Evolutionary conservation across 2,797 vertebrate genomes (phyloP), one percentile per base, ranked within the genome.

Genomic region (Chiloscyllium punctatum): DNA sequence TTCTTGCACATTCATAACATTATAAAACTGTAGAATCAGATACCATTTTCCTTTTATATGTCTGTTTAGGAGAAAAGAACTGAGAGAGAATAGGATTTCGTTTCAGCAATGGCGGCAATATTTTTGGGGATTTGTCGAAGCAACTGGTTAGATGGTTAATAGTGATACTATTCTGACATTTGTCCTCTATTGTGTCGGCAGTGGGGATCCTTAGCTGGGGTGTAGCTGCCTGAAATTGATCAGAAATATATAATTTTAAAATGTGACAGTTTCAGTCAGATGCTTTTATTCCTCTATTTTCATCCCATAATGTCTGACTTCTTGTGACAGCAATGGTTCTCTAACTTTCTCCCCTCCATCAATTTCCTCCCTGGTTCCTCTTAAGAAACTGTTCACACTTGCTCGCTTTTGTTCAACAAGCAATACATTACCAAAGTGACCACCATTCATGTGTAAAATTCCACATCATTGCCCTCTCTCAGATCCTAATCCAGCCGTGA

Each of bases 41-140:
- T 69, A 18, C 57, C n/a, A 68, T 42, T 69, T 94, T 69, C 21
- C 62, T n/a, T 23, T 69, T 69, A 69, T 21, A 57, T 94, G 66
- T 94, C n/a, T 68, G 62, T 11, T 42, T 42, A 21, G 37, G 62
- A 42, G 66, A 69, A 37, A 37, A 68, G 66, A 4, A 69, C 18
- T n/a, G 27, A 37, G 90, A 92, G 33, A 92, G 13, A 18, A 25
- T 30, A 69, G 90, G 13, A 69, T 42, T 94, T 94, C 2, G 69
- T 94, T 37, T 69, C 57, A 37, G n/a, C 21, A n/a, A 62, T 62
- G 57, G 87, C 8, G 88, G 88, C 88, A 91, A 37, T 33, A 57
- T 66, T 91, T 57, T 91, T 16, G 30, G 88, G 62, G 88, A 91
- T 91, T 91, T 66, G 57, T 66, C 53, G 68, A 94, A 94, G 66